Percentiles rank a stretch among this genome's conserved stretches.
These are phyloP conservation scores for Saguinus midas DNA, from an alignment of 2,113 vertebrate genomes.

Conservation along the genomic window DNA sequence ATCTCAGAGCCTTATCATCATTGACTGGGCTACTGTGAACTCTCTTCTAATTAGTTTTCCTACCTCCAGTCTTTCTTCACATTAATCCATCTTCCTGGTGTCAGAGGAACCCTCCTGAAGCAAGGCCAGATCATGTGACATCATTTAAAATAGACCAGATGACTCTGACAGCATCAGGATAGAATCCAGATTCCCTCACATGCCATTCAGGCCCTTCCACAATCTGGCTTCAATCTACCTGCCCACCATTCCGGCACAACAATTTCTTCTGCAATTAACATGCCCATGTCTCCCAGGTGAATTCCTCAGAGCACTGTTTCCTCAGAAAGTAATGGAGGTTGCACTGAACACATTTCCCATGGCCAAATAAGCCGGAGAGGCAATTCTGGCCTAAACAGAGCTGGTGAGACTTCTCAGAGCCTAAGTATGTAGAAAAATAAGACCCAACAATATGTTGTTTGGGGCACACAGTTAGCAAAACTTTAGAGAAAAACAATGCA, in stretches of 20 bases:
- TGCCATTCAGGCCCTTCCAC: background rate
- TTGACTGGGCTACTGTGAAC: background rate
- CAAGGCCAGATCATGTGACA: background rate
- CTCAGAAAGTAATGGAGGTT: background rate
- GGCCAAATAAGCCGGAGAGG: background rate
- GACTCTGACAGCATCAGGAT: background rate
- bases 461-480: background rate
- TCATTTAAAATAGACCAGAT: conserved; percentile 54
- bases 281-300: background rate
- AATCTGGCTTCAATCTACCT: conserved; percentile 16
- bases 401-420: background rate
- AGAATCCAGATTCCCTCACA: background rate
- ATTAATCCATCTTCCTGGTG: background rate
- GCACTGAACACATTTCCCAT: background rate
- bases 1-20: background rate
- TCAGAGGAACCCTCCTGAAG: background rate
- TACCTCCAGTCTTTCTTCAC: background rate
- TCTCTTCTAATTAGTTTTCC: conserved; percentile 32
- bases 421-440: background rate
- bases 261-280: background rate
- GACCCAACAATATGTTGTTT: background rate
- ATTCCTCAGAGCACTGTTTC: background rate
- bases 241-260: background rate
- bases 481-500: background rate
- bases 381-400: background rate